These are phyloP conservation scores for Pachyseris speciosa DNA, from an alignment of 64 coral and sea anemone genomes.

Conservation along the genomic window DNA sequence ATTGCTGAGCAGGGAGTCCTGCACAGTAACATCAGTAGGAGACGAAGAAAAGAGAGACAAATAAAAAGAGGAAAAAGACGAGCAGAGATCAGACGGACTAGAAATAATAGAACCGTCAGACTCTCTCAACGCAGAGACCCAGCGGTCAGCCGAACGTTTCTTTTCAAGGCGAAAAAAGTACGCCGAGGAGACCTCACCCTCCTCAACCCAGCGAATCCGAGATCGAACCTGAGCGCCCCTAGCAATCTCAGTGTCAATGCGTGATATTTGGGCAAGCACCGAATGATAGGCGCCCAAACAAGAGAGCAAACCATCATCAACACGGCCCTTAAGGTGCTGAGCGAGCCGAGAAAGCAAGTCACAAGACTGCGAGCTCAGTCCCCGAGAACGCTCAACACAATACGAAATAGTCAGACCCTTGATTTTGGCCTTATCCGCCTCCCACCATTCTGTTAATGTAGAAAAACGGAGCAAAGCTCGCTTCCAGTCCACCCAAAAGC, in stretches of 20 bases:
- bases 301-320: not conserved
- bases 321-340: not conserved
- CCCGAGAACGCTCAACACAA: not conserved
- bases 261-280: not conserved
- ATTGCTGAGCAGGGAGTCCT: not conserved
- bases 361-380: not conserved
- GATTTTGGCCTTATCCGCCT: slow-evolving; percentile 8
- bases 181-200: slow-evolving; percentile 47
- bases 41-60: not conserved
- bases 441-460: slow-evolving; percentile 51
- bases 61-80: not conserved
- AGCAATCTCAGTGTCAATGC: not conserved
- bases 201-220: slow-evolving; percentile 43
- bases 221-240: slow-evolving; percentile 36
- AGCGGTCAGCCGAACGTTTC: not conserved
- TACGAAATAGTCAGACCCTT: not conserved
- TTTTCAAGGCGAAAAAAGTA: slow-evolving; percentile 36
- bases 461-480: not conserved
- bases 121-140: not conserved
- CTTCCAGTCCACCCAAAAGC: slow-evolving; percentile 45
- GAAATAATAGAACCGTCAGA: not conserved
- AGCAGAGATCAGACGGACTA: not conserved
- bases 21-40: not conserved
- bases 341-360: not conserved
- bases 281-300: not conserved